A percentile compares a stretch with the other conserved stretches of the same genome.
Conservation (phyloP, 2,888 invertebrate genomes). For the Synanthedon andrenaeformis region DNA sequence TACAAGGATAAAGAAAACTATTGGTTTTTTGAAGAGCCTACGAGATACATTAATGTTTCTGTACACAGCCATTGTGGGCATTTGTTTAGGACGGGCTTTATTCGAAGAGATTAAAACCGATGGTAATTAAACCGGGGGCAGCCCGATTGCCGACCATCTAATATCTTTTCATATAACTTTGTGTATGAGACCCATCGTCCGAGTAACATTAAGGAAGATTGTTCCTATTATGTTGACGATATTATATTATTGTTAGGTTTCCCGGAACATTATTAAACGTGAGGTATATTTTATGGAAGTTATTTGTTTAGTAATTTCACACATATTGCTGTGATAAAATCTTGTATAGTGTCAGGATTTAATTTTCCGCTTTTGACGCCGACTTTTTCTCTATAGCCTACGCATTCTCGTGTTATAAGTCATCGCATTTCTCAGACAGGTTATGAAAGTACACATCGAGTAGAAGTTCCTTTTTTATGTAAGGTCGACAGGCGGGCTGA, state of each 20-base stretch:
- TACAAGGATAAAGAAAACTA: too few relatives aligned
- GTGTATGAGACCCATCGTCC: not conserved
- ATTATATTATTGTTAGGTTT: not conserved
- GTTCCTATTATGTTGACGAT: not conserved
- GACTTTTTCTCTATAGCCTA: too few relatives aligned
- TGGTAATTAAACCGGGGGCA: conserved; percentile 10
- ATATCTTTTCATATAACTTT: not conserved
- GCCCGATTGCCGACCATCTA: not conserved
- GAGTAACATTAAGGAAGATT: not conserved
- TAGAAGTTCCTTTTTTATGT: too few relatives aligned
- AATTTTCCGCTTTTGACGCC: too few relatives aligned
- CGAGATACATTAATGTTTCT: conserved; percentile 11
- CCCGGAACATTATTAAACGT: not conserved
- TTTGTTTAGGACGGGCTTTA: conserved; percentile 30
- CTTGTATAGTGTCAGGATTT: too few relatives aligned
- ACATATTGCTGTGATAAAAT: not conserved
- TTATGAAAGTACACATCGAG: too few relatives aligned
- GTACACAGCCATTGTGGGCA: conserved; percentile 14
- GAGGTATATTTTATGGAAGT: not conserved
- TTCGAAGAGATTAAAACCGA: conserved; percentile 23
- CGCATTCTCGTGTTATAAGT: too few relatives aligned
- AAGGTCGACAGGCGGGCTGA: too few relatives aligned
- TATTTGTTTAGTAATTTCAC: not conserved
- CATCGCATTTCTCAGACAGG: too few relatives aligned
- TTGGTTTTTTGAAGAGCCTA: too few relatives aligned